Evolutionary conservation across 2,797 vertebrate species (phyloP), one percentile per base, ranked within the genome.

Genomic region (Euthynnus affinis): DNA sequence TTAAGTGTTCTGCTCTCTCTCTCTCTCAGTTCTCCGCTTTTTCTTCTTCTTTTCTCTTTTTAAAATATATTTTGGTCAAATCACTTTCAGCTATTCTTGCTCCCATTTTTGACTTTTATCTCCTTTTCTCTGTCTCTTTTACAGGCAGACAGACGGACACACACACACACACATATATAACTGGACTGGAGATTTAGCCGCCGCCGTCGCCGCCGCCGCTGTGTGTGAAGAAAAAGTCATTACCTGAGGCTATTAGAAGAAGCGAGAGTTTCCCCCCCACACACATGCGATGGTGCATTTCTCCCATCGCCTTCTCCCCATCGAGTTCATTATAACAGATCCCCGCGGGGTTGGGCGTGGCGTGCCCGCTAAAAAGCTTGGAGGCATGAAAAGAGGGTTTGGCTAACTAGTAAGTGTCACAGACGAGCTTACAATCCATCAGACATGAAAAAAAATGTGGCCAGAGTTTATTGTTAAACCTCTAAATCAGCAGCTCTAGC

Each of bases 1-100:
- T 85, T 88, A 89, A 87, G 87, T 87, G 87, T 81, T 87, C 80
- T 71, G 74, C 86, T 82, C 81, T 73, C 80, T 77, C 86, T 82
- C 81, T 73, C 80, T 77, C 82, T 79, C 76, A 53, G 55, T 52
- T 79, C 86, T 84, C 27, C 6, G 48, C 68, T 79, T 67, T 69
- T 66, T 88, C 73, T 61, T 76, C 56, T 73, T 42, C 22, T 68
- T 49, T 66, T 70, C 68, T 67, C 60, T 59, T 63, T 6, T 62
- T 22, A n/a, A n/a, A n/a, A n/a, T n/a, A n/a, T n/a, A 20, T 86
- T 82, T 82, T 60, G 63, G 74, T 78, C 76, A 82, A 82, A 84
- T 84, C 75, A 65, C 68, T 84, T 86, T 83, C 69, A 59, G 71
- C 78, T 78, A 51, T 25, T 77, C 65, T 55, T 55, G 80, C 75